phyloP scores from a whole-genome alignment of 2,888 invertebrate species.

The Ctena decussata region DNA sequence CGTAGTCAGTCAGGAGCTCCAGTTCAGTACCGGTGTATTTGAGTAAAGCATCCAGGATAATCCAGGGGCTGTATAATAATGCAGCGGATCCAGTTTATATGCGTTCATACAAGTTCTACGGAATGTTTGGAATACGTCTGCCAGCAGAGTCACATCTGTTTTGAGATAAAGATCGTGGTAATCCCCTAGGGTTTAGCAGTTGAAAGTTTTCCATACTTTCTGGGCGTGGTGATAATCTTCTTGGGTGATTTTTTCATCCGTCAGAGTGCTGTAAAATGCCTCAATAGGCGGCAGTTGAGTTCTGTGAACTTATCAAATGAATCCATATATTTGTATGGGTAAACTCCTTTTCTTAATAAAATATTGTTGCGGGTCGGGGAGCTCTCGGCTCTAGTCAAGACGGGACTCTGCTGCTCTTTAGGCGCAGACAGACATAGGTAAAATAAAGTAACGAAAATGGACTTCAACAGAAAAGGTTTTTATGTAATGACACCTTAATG shows the following conservation, averaged over 20 bases:
- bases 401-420: no score
- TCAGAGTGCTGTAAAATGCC: neutral
- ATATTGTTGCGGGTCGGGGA: no score
- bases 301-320: neutral
- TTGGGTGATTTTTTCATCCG: neutral
- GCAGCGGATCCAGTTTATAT: conserved; percentile 75
- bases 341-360: conserved; percentile 5
- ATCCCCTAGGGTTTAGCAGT: conserved; percentile 68
- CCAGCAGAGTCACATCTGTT: conserved; percentile 75
- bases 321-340: neutral
- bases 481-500: no score
- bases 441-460: no score
- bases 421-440: no score
- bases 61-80: conserved; percentile 79
- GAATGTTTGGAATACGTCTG: conserved; percentile 83
- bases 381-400: no score
- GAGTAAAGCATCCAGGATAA: conserved; percentile 56
- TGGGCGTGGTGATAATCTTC: neutral
- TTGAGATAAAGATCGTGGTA: conserved; percentile 54
- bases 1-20: conserved; percentile 75
- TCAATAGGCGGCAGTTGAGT: neutral
- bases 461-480: no score
- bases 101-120: conserved; percentile 65
- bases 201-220: conserved; percentile 61
- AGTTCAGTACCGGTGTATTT: conserved; percentile 74